Conservation (phyloP, 2,888 invertebrate species). For the Melikaiella ostensackeni region DNA sequence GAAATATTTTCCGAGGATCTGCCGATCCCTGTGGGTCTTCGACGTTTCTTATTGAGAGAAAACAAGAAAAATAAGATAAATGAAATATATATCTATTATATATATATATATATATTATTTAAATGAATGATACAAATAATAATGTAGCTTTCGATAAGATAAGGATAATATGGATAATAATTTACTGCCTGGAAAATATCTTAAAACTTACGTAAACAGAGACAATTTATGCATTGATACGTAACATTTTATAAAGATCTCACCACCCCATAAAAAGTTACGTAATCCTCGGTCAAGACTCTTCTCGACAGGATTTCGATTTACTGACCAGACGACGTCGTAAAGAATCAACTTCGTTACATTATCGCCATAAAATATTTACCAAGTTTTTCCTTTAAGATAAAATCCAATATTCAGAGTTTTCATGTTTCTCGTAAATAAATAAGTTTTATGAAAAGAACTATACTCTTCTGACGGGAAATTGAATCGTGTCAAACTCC, state of each 20-base stretch:
- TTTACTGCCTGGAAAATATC: not conserved
- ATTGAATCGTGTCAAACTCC: conserved; percentile 13
- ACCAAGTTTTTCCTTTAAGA: conserved; percentile 20
- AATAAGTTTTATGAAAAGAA: conserved; percentile 17
- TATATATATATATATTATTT: too few species aligned
- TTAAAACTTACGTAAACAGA: not conserved
- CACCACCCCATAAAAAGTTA: conserved; percentile 1
- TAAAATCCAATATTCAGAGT: conserved; percentile 21
- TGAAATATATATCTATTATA: too few species aligned
- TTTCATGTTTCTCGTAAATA: conserved; percentile 25
- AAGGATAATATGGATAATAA: too few species aligned
- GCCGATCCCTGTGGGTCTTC: not conserved
- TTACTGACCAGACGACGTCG: conserved; percentile 26
- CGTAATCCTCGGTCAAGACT: conserved; percentile 20
- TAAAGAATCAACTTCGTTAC: conserved; percentile 31
- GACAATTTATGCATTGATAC: conserved; percentile 3
- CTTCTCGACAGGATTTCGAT: conserved; percentile 12
- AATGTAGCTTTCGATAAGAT: too few species aligned
- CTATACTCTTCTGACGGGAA: conserved; percentile 2
- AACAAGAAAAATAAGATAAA: not conserved
- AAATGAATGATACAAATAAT: too few species aligned
- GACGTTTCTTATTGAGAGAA: conserved; percentile 5
- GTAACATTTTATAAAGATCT: conserved; percentile 9
- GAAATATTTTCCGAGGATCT: not conserved
- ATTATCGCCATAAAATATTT: conserved; percentile 33